Base-by-base conservation (phyloP, 2,113 vertebrate species). In the Jaculus jaculus region DNA sequence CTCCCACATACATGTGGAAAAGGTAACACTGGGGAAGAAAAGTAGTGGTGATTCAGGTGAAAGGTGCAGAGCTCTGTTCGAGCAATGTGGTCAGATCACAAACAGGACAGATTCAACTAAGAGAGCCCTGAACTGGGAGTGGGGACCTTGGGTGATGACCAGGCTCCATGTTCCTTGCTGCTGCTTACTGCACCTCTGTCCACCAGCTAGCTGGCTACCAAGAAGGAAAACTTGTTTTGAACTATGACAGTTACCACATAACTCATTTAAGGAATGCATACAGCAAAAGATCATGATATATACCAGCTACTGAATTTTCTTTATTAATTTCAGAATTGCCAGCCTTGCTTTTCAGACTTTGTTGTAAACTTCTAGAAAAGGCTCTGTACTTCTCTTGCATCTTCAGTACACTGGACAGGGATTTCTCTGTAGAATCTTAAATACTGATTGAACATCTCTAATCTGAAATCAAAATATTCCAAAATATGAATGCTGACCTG, bases 1-100 rank as follows among this genome's bases (percentile, higher is more conserved):
- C 99, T 0, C 99, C 99, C 54, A 99, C 99, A 2, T 99, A 99
- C 99, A 99, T 99, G 97, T 99, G 99, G 98, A 99, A 99, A 20
- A 99, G 98, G 95, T 99, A 99, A 96, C 99, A 99, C 99, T 99
- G 94, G 60, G 89, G 87, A 54, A 90, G 82, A 69, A 81, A 81
- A 74, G 73, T 1, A 8, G 13, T 1, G 34, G n/a, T 3, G 4
- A 8, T 77, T 87, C 16, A 51, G 87, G 69, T 79, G 3, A 51
- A 7, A 18, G 0, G 2, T 4, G 1, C 6, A 10, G 18, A 13
- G 66, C 54, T 82, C 69, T 28, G 32, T 39, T 77, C 37, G 20
- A 74, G 3, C 71, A 61, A 23, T 80, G 26, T 16, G 12, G 47
- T 51, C 26, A n/a, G n/a, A 32, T 17, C 72, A 23, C n/a, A 15